These are phyloP conservation scores for Elysia chlorotica DNA, from an alignment of 1,140 invertebrate species.

Conservation along the genomic window DNA sequence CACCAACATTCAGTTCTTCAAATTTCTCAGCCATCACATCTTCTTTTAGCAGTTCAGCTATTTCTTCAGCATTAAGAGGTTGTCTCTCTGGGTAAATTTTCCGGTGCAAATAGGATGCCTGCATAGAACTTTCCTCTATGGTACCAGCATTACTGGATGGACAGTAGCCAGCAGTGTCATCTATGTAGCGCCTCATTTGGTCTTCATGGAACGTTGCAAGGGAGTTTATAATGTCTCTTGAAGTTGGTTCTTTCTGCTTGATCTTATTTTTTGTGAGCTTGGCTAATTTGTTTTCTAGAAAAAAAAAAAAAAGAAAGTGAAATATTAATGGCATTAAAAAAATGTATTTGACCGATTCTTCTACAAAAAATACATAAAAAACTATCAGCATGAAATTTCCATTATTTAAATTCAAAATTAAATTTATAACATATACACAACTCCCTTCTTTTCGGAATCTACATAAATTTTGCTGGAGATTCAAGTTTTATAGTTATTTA, in stretches of 20 bases:
- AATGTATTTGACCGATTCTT: too few species aligned
- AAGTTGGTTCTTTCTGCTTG: not conserved
- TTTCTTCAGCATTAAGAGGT: constrained; percentile 6
- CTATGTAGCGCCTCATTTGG: constrained; percentile 13
- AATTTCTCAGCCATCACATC: constrained; percentile 1
- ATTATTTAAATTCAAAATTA: too few species aligned
- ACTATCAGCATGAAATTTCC: too few species aligned
- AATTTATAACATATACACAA: too few species aligned
- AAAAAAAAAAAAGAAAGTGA: not conserved
- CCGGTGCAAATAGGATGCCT: constrained; percentile 2
- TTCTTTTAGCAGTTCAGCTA: constrained; percentile 1
- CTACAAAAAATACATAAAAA: too few species aligned
- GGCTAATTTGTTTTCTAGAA: constrained; percentile 6
- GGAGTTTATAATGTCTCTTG: constrained; percentile 8
- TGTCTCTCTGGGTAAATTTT: constrained; percentile 15
- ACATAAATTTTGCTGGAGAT: too few species aligned
- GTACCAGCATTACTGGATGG: not conserved
- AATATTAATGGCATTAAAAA: too few species aligned
- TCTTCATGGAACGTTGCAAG: constrained; percentile 12
- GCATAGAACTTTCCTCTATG: not conserved
- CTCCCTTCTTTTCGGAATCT: too few species aligned
- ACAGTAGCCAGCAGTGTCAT: not conserved
- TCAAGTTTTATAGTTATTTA: too few species aligned
- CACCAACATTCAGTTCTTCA: not conserved
- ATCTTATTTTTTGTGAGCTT: not conserved